phyloP scores from a whole-genome alignment of 2,797 vertebrate genomes.

The Gastrophryne carolinensis region DNA sequence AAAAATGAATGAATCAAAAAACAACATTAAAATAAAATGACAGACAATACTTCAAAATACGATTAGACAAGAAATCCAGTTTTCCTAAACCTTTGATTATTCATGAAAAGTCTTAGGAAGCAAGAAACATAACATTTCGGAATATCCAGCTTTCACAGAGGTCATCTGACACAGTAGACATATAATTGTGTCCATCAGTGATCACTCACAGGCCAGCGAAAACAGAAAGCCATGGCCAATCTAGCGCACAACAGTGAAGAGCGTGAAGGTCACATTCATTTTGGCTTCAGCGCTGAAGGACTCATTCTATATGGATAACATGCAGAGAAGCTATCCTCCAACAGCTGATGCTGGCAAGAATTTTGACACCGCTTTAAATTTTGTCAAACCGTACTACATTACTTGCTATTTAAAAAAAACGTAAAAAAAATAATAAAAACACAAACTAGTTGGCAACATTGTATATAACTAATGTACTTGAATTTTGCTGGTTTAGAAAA shows the following conservation, averaged over 20 bases:
- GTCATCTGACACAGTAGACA: conserved; percentile 1
- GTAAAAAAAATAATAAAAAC: too few species aligned
- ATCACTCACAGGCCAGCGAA: conserved; percentile 17
- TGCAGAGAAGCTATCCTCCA: not conserved
- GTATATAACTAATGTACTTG: too few species aligned
- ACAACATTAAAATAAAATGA: too few species aligned
- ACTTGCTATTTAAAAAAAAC: too few species aligned
- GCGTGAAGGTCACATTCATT: conserved; percentile 28
- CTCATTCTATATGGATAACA: not conserved
- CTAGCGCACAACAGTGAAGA: not conserved
- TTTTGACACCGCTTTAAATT: too few species aligned
- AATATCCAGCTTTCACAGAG: conserved; percentile 20
- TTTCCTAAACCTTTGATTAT: conserved; percentile 18
- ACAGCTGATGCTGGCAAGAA: not conserved
- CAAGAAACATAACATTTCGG: conserved; percentile 7
- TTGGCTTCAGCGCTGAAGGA: not conserved
- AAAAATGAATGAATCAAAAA: too few species aligned
- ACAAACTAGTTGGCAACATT: too few species aligned
- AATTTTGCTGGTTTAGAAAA: too few species aligned
- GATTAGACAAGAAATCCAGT: too few species aligned
- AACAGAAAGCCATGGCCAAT: conserved; percentile 22
- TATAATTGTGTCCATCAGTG: conserved; percentile 4
- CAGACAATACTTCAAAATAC: too few species aligned
- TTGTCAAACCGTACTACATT: too few species aligned
- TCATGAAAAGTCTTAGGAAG: not conserved